Evolutionary conservation across 2,888 invertebrate genomes (phyloP).

Genomic region (Drosophila borealis): DNA sequence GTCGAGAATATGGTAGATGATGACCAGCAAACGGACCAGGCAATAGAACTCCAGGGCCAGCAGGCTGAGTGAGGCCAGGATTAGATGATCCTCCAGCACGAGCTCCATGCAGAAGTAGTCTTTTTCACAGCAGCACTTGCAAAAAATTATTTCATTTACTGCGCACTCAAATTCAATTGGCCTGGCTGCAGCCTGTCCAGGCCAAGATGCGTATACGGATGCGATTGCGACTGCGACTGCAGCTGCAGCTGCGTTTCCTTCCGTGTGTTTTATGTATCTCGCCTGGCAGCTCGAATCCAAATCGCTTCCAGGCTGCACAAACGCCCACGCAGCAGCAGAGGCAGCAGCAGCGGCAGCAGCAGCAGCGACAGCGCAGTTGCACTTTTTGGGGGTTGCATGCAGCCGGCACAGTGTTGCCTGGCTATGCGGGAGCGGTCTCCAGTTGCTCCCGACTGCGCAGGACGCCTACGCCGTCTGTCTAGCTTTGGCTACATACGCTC

Average conservation of each 20-base stretch:
- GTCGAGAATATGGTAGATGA: conserved; percentile 19
- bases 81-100: conserved; percentile 30
- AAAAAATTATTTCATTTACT: conserved; percentile 6
- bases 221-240: conserved; percentile 26
- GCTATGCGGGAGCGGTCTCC: conserved; percentile 3
- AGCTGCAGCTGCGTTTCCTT: conserved; percentile 35
- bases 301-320: conserved; percentile 65
- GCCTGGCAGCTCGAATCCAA: conserved; percentile 30
- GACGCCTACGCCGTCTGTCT: conserved; percentile 35
- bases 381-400: conserved; percentile 52
- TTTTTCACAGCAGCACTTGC: not conserved
- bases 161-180: conserved; percentile 12
- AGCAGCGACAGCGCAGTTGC: conserved; percentile 32
- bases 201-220: conserved; percentile 32
- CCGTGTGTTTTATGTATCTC: conserved; percentile 44
- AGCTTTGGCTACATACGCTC: not conserved
- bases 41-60: conserved; percentile 35
- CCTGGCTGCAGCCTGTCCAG: conserved; percentile 12
- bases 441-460: conserved; percentile 46
- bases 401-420: conserved; percentile 42
- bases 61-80: conserved; percentile 25
- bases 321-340: conserved; percentile 40
- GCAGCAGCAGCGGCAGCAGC: not conserved
- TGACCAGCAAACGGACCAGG: conserved; percentile 22
- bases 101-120: conserved; percentile 37